These are phyloP conservation scores for Fragum whitleyi DNA, from an alignment of 2,888 invertebrate genomes.

Conservation along the genomic window DNA sequence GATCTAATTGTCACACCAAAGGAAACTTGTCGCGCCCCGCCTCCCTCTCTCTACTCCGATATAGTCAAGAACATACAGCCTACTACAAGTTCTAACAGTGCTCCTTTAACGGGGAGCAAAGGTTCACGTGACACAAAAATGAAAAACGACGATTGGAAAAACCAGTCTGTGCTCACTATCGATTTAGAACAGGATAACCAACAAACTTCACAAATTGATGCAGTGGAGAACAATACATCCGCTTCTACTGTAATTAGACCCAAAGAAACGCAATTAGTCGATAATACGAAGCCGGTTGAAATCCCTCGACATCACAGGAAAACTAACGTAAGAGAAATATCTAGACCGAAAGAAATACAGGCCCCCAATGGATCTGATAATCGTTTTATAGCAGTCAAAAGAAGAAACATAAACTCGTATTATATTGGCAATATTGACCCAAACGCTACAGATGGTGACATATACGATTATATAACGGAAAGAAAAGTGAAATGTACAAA, in stretches of 20 bases:
- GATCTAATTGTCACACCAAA: not conserved
- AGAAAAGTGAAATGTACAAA: not conserved
- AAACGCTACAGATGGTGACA: not conserved
- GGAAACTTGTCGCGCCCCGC: not conserved
- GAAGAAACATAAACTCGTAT: conserved; percentile 9
- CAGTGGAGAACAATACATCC: not conserved
- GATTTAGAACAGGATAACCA: not conserved
- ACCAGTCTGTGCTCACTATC: not conserved
- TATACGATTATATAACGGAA: conserved; percentile 2
- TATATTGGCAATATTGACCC: conserved; percentile 14
- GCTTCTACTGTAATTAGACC: not conserved
- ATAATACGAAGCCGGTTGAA: not conserved
- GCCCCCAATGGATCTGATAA: not conserved
- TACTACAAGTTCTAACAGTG: not conserved
- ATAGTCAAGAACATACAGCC: not conserved
- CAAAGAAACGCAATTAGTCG: not conserved
- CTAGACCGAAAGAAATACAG: not conserved
- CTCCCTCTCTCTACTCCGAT: not conserved
- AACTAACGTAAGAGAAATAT: not conserved
- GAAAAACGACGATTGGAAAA: not conserved
- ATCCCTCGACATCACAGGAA: not conserved
- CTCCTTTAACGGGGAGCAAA: not conserved
- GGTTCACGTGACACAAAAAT: not conserved
- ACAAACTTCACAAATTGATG: not conserved
- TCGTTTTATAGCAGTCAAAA: not conserved